Conservation (phyloP, 2,888 invertebrate species). For the Mylabris sibirica region DNA sequence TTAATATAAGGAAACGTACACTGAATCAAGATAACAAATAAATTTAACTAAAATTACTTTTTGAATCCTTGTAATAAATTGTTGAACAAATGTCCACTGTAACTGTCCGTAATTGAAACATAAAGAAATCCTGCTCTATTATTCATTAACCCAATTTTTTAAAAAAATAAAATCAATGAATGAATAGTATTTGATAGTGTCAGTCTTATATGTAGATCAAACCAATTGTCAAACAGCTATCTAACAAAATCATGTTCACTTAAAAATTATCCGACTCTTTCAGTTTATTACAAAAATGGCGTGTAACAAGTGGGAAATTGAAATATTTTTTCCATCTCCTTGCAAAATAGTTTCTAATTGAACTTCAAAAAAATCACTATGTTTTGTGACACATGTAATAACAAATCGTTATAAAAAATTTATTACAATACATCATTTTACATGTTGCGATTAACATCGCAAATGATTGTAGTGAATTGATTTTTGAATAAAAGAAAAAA, state of each 20-base stretch:
- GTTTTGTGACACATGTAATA: not conserved
- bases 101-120: not conserved
- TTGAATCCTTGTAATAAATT: not conserved
- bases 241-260: too few relatives aligned
- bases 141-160: not conserved
- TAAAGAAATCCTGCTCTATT: not conserved
- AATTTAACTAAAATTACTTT: constrained; percentile 24
- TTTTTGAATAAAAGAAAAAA: not conserved
- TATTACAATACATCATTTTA: not conserved
- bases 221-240: too few relatives aligned
- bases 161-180: too few relatives aligned
- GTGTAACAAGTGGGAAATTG: too few relatives aligned
- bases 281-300: too few relatives aligned
- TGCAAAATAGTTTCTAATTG: not conserved
- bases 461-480: not conserved
- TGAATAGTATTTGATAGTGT: too few relatives aligned
- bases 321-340: too few relatives aligned
- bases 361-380: not conserved
- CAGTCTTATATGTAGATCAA: too few relatives aligned
- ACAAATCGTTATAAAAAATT: not conserved
- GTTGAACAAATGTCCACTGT: not conserved
- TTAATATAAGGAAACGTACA: not conserved
- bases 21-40: constrained; percentile 4
- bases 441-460: not conserved
- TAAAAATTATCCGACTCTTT: too few relatives aligned